Conservation (phyloP, 2,888 invertebrate genomes). For the Rutpela maculata region DNA sequence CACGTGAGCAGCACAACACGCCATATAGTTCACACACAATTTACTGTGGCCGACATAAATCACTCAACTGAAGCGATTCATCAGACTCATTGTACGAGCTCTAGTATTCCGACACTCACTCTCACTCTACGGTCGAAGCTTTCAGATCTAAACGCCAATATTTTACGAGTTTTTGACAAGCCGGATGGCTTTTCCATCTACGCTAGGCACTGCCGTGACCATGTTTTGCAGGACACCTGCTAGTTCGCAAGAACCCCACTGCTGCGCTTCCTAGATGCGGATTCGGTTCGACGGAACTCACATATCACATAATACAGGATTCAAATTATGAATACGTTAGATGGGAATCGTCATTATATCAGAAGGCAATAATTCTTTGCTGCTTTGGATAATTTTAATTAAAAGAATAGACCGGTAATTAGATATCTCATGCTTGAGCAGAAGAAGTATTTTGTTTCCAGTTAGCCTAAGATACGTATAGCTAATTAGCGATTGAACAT, state of each 20-base stretch:
- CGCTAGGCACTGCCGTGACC: conserved; percentile 56
- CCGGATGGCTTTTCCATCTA: conserved; percentile 79
- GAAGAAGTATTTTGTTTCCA: too few relatives aligned
- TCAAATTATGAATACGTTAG: neutral
- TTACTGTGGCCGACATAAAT: conserved; percentile 75
- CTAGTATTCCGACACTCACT: conserved; percentile 53
- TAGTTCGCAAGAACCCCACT: conserved; percentile 53
- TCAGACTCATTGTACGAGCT: conserved; percentile 73
- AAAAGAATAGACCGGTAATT: neutral
- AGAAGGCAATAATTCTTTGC: neutral
- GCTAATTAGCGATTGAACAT: neutral
- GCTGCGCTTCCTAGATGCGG: neutral
- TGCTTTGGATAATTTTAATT: neutral
- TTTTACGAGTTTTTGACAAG: conserved; percentile 83
- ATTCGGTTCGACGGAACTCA: conserved; percentile 6
- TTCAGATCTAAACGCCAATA: conserved; percentile 77
- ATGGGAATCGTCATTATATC: neutral
- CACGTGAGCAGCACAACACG: conserved; percentile 65
- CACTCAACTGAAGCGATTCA: conserved; percentile 74
- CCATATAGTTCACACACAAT: conserved; percentile 72
- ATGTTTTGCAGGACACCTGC: conserved; percentile 68
- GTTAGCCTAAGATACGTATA: neutral
- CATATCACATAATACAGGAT: conserved; percentile 4
- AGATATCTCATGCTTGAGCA: neutral
- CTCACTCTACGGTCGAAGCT: conserved; percentile 64